These are phyloP conservation scores for Sceloporus tristichus DNA, from an alignment of 2,113 vertebrate species.

Conservation along the genomic window DNA sequence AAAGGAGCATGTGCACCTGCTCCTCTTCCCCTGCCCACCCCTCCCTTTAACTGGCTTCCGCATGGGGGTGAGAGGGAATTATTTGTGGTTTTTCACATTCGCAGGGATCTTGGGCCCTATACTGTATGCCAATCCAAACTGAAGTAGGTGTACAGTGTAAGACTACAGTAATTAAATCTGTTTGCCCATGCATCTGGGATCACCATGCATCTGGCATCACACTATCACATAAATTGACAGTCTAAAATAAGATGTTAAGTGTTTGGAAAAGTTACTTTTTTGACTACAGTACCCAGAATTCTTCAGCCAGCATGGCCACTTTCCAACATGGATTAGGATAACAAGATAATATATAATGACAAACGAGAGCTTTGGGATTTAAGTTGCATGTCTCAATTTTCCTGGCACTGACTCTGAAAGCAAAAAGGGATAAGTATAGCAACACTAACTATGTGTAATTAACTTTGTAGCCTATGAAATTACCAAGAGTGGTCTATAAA, in stretches of 20 bases:
- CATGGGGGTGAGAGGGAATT: no score
- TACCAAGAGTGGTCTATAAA: slow-evolving; percentile 5
- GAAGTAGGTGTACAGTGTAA: background rate
- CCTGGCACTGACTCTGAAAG: background rate
- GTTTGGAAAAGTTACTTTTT: no score
- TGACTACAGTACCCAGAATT: no score
- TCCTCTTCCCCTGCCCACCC: no score
- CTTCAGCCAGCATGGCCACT: no score
- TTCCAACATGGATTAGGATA: background rate
- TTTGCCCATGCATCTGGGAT: background rate
- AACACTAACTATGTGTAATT: slow-evolving; percentile 15
- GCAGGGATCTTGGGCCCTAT: no score
- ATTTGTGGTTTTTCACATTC: no score
- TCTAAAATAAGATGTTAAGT: background rate
- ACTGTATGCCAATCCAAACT: no score
- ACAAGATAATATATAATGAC: background rate
- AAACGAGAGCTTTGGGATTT: background rate
- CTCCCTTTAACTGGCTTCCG: no score
- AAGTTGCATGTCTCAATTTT: background rate
- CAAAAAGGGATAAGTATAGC: background rate
- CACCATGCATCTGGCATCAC: background rate
- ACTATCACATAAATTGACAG: background rate
- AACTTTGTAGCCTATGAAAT: slow-evolving; percentile 10
- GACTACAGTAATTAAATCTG: background rate
- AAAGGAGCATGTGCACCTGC: no score